Conservation (phyloP, 2,888 invertebrate genomes). For the Andrena bicolor region DNA sequence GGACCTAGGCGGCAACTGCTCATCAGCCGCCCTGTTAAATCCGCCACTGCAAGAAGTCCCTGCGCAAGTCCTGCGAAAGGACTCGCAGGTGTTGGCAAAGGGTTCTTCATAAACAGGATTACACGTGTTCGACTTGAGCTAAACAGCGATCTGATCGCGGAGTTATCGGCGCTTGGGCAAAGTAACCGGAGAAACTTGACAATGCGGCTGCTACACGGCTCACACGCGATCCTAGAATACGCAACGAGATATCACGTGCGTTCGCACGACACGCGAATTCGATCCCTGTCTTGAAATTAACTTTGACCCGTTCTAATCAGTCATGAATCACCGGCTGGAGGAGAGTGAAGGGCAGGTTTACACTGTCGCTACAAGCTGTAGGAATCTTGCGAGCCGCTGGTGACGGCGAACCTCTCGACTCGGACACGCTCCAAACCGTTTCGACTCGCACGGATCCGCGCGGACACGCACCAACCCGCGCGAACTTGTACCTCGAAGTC, state of each 20-base stretch:
- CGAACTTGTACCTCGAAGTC: background rate
- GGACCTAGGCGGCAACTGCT: no score
- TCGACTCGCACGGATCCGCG: background rate
- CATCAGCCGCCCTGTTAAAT: no score
- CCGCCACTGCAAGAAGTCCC: background rate
- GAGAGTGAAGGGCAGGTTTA: background rate
- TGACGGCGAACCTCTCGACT: background rate
- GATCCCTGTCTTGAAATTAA: slow-evolving; percentile 16
- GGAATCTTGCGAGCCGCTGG: no score
- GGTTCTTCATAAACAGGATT: slow-evolving; percentile 64
- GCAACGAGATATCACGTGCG: slow-evolving; percentile 25
- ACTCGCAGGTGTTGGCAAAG: slow-evolving; percentile 17
- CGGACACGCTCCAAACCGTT: background rate
- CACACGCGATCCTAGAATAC: slow-evolving; percentile 19
- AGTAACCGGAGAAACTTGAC: slow-evolving; percentile 61
- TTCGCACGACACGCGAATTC: slow-evolving; percentile 28
- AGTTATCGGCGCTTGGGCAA: slow-evolving; percentile 53
- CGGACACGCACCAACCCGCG: no score
- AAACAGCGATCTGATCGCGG: slow-evolving; percentile 54
- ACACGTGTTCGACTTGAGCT: slow-evolving; percentile 62
- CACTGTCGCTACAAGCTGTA: background rate
- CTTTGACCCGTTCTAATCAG: background rate
- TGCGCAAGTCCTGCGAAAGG: slow-evolving; percentile 28
- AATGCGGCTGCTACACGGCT: slow-evolving; percentile 18
- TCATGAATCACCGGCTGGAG: background rate